phyloP scores from a whole-genome alignment of 1,140 invertebrate genomes.

The Pogonus chalceus region DNA sequence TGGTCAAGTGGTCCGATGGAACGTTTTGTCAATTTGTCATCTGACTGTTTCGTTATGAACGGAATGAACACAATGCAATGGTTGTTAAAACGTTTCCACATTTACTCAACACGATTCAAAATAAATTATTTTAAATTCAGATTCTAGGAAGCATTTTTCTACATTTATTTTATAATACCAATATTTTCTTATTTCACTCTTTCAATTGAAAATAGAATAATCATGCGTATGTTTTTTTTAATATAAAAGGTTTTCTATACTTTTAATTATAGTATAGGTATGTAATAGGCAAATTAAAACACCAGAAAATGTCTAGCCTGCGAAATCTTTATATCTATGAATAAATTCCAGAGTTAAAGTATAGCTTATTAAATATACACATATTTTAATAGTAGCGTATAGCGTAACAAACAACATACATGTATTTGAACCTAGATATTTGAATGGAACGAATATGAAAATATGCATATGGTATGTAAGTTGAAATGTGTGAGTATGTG shows the following conservation, averaged over 20 bases:
- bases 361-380: neutral
- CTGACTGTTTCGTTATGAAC: constrained; percentile 4
- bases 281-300: too few relatives aligned
- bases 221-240: too few relatives aligned
- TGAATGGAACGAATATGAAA: neutral
- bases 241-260: too few relatives aligned
- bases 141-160: neutral
- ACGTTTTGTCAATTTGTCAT: constrained; percentile 7
- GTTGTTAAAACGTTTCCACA: neutral
- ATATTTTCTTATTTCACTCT: neutral
- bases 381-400: neutral
- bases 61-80: neutral
- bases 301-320: too few relatives aligned
- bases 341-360: neutral
- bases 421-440: neutral
- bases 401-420: neutral
- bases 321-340: neutral
- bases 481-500: neutral
- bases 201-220: neutral
- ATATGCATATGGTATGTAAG: neutral
- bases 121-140: neutral
- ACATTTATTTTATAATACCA: neutral
- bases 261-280: too few relatives aligned
- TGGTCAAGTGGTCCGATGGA: neutral
- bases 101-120: neutral